Evolutionary conservation across 2,113 vertebrate species (phyloP).

Genomic region (Passer montanus): DNA sequence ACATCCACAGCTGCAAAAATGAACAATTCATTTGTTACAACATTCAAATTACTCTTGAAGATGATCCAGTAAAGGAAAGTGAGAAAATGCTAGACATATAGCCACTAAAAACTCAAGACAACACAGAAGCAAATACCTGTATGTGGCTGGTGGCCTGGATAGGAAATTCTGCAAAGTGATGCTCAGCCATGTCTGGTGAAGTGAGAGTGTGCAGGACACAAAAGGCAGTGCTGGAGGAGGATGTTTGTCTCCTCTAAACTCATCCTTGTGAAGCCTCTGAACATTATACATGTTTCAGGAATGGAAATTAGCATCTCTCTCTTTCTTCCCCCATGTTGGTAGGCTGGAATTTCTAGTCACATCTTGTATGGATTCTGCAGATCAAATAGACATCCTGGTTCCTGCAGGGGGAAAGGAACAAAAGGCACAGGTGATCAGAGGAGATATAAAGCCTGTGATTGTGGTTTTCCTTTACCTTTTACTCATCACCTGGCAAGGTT

Average conservation of each 20-base stretch:
- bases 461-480: background rate
- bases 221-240: background rate
- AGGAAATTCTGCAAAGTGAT: background rate
- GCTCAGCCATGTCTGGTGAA: accelerated
- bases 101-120: background rate
- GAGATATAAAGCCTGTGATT: background rate
- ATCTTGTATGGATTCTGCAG: background rate
- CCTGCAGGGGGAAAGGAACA: background rate
- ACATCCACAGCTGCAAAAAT: background rate
- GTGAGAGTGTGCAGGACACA: too few relatives aligned
- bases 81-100: background rate
- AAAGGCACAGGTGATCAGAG: background rate
- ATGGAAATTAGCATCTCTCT: background rate
- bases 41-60: background rate
- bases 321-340: background rate
- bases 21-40: background rate
- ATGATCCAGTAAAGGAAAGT: background rate
- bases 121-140: background rate
- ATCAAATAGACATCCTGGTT: background rate
- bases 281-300: background rate
- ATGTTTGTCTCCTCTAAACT: background rate
- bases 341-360: background rate
- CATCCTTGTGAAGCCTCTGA: background rate
- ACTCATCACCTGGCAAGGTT: background rate
- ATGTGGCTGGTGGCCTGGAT: background rate